Evolutionary conservation across 2,797 vertebrate genomes (phyloP), one percentile per base, ranked within the genome.

Genomic region (Sebastes flavidus): DNA sequence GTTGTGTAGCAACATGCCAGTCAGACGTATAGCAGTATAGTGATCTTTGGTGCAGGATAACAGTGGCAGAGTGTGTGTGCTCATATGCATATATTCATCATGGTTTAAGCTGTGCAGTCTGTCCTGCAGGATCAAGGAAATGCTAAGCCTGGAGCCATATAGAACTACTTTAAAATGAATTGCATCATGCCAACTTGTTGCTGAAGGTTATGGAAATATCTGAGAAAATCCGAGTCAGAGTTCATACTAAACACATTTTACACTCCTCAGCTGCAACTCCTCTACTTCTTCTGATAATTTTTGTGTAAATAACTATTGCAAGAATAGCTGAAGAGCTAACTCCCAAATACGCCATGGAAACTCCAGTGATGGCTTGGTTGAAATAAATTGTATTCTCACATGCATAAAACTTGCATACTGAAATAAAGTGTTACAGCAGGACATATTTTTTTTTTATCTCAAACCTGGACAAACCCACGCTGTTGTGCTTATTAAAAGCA

Each of bases 361-460:
- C 29, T 24, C n/a, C 18, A 32, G 71, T 66, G 59, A 85, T 22
- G 69, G 60, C 65, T 72, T 38, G 63, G 27, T 29, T 67, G 36
- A 68, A 75, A 63, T 22, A n/a, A 13, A 54, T 16, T 68, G 14
- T 38, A n/a, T 70, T 62, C 8, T 69, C 27, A 30, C 29, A 6
- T 36, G 56, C 46, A 49, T 25, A 25, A 38, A 63, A 61, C n/a
- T 2, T 54, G 6, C 16, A 32, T 18, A 6, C 1, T 42, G 32
- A 79, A 71, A 77, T 72, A 34, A 52, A 75, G 25, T 61, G 42
- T 30, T 46, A 29, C 67, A 72, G 79, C 74, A 83, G 34, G 59
- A 76, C 8, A 29, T 20, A 8, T 60, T 20, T 12, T 4, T 54
- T 83, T 81, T 90, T 78, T 56, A 46, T 49, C 25, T 67, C 36